Evolutionary conservation across 2,797 vertebrate genomes (phyloP).

Genomic region (Natrix natrix): DNA sequence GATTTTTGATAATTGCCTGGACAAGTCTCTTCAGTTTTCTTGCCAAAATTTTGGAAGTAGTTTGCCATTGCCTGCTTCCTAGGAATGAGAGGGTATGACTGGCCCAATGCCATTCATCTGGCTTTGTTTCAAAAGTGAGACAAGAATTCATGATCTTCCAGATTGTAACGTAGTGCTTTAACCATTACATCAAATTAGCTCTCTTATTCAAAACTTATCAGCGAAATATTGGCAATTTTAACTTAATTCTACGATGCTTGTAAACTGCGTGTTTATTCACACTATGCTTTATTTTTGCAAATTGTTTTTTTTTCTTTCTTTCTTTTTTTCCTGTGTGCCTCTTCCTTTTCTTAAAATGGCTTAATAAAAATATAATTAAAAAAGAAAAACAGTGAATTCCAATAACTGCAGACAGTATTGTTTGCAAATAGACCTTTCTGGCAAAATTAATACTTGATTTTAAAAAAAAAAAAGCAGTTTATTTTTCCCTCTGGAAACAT

Average conservation of each 20-base stretch:
- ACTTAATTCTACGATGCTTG: not conserved
- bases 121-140: not conserved
- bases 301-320: not conserved
- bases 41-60: not conserved
- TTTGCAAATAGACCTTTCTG: not conserved
- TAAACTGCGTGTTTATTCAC: not conserved
- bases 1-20: not conserved
- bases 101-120: not conserved
- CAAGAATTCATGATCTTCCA: not conserved
- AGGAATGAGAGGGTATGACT: not conserved
- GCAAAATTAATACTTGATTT: not conserved
- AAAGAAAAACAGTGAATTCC: constrained; percentile 17
- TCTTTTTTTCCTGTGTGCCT: not conserved
- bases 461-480: not conserved
- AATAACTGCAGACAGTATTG: not conserved
- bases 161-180: not conserved
- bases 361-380: not conserved
- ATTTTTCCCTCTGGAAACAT: not conserved
- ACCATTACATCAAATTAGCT: not conserved
- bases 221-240: not conserved
- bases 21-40: not conserved
- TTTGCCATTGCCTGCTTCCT: not conserved
- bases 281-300: not conserved
- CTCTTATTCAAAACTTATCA: not conserved
- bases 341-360: not conserved